phyloP scores from a whole-genome alignment of 2,888 invertebrate species.

The Mesoligia furuncula region DNA sequence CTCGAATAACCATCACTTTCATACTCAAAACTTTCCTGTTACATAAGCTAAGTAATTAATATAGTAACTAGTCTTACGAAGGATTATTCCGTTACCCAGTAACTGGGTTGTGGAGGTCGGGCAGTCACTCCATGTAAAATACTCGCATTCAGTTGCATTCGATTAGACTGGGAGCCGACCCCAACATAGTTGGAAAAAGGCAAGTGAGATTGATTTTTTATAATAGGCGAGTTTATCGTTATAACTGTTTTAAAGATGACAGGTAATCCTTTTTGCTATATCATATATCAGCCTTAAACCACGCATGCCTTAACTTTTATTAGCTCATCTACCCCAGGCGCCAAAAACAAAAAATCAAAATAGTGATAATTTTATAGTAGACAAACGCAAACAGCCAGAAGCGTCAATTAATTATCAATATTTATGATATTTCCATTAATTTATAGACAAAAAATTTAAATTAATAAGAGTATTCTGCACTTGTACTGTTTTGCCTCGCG shows the following conservation, averaged over 20 bases:
- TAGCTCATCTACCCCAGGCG: background rate
- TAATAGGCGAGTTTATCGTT: background rate
- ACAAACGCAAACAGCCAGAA: conserved; percentile 49
- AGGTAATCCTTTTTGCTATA: background rate
- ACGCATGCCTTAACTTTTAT: background rate
- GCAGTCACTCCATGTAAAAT: background rate
- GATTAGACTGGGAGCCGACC: background rate
- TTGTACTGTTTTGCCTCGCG: conserved; percentile 63
- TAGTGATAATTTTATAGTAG: conserved; percentile 55
- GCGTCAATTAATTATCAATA: conserved; percentile 64
- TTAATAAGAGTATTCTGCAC: conserved; percentile 54
- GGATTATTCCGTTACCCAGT: too few species aligned
- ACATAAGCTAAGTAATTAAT: too few species aligned
- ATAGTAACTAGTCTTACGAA: too few species aligned
- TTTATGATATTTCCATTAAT: conserved; percentile 59
- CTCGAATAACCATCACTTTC: too few species aligned
- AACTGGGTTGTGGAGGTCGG: background rate
- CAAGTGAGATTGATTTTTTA: background rate
- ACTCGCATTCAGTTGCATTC: background rate
- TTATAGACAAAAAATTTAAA: conserved; percentile 61
- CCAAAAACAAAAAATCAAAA: conserved; percentile 30
- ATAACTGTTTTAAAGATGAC: background rate
- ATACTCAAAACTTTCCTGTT: too few species aligned
- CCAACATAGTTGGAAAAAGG: background rate
- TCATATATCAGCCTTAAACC: conserved; percentile 3